Evolutionary conservation across 2,797 vertebrate species (phyloP), one percentile per base, ranked within the genome.

Genomic region (Ctenochaetus hawaiiensis): DNA sequence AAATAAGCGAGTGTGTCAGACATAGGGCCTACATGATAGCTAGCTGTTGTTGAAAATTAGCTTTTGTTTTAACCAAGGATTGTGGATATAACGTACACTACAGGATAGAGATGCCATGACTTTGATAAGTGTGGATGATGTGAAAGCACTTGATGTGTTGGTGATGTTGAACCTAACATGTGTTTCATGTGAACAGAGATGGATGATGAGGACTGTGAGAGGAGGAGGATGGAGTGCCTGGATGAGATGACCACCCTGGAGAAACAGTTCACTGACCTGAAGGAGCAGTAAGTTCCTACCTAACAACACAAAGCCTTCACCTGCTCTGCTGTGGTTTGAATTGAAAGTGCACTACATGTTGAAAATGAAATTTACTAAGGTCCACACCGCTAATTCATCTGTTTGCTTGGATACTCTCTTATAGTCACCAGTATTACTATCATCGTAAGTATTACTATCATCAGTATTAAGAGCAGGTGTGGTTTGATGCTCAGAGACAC

Each of bases 191-290:
- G 30, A 34, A 34, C 30, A 99, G 98, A 99, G 96, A 99, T 99
- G 98, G 98, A 99, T 67, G 98, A 99, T 90, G 98, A 98, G 78
- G 98, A 99, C 81, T 99, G 97, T 87, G 98, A 99, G 93, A 96
- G 98, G 87, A 97, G 98, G 90, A 95, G 98, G 91, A 96, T 96
- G 93, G 98, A 99, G 74, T 99, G 98, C 87, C 94, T 99, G 89
- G 98, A 99, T 94, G 98, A 99, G 94, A 99, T 99, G 98, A 97
- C 96, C 23, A 98, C 96, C 91, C 96, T 99, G 85, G 98, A 99
- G 93, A 99, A 99, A 89, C 98, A 99, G 83, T 99, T 99, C 93
- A 98, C 96, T 13, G 98, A 99, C 81, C 96, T 99, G 71, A 99
- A 99, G 95, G 98, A 99, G 95, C 98, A 99, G 98, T 99, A 95